Evolutionary conservation across 1,140 invertebrate genomes (phyloP).

Genomic region (Drosophila carrolli): DNA sequence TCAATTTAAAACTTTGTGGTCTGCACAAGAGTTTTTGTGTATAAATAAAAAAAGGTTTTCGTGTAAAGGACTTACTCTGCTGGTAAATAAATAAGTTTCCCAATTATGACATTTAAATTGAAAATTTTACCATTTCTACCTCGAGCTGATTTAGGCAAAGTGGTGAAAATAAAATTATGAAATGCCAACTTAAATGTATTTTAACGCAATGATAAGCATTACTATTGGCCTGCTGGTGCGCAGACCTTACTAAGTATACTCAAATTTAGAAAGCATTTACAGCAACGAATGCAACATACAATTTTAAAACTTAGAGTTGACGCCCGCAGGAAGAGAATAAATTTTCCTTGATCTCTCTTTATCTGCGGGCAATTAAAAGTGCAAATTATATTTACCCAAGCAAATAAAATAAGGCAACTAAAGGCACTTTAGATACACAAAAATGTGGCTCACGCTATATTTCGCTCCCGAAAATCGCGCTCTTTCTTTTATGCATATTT

Average conservation of each 20-base stretch:
- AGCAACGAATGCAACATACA: no score
- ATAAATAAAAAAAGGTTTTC: constrained; percentile 11
- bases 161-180: not conserved
- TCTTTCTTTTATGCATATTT: no score
- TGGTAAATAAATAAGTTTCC: no score
- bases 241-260: not conserved
- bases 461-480: no score
- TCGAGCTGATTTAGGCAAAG: not conserved
- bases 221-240: not conserved
- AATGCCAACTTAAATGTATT: not conserved
- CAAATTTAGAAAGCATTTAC: not conserved
- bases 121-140: no score
- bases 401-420: not conserved
- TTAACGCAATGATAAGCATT: not conserved
- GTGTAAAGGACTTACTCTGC: no score
- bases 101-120: no score
- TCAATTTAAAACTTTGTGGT: constrained; percentile 54
- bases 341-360: not conserved
- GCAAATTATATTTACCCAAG: constrained; percentile 50
- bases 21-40: constrained; percentile 12
- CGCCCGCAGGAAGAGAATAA: constrained; percentile 18
- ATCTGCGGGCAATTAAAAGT: constrained; percentile 56
- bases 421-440: no score
- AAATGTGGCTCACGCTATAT: no score
- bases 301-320: constrained; percentile 11